Evolutionary conservation across 2,797 vertebrate species (phyloP).

Genomic region (Myoxocephalus aenaeus): DNA sequence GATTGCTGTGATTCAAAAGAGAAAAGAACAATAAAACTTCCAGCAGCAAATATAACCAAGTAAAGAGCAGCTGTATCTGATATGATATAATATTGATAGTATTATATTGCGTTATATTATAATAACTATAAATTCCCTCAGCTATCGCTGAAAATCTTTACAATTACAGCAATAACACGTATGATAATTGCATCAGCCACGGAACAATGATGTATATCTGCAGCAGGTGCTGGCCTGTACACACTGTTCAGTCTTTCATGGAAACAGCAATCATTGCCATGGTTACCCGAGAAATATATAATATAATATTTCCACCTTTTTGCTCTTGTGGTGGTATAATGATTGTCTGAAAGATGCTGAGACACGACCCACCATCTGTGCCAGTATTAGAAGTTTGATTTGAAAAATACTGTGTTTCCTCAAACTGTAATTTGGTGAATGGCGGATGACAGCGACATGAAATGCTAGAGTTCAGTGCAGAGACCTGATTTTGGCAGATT

Average conservation of each 20-base stretch:
- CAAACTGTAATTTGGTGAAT: conserved; percentile 11
- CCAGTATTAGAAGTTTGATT: conserved; percentile 13
- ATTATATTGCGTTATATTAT: neutral
- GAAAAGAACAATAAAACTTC: conserved; percentile 15
- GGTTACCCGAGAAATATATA: conserved; percentile 67
- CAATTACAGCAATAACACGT: conserved; percentile 20
- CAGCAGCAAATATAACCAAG: neutral
- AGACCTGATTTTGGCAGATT: conserved; percentile 18
- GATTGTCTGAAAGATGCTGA: conserved; percentile 47
- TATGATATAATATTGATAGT: neutral
- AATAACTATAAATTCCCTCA: neutral
- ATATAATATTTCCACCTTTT: conserved; percentile 43
- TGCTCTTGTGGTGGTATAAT: conserved; percentile 56
- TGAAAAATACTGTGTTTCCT: conserved; percentile 14
- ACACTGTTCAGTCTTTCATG: conserved; percentile 36
- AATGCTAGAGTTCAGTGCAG: neutral
- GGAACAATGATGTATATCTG: conserved; percentile 14
- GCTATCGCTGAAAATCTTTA: conserved; percentile 17
- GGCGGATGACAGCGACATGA: neutral
- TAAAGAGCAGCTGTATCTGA: neutral
- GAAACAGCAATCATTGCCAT: conserved; percentile 68
- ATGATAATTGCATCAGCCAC: conserved; percentile 17
- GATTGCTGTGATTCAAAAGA: conserved; percentile 38
- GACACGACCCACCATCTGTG: conserved; percentile 23
- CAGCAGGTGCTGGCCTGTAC: conserved; percentile 13